Evolutionary conservation across 2,113 vertebrate species (phyloP), one percentile per base, ranked within the genome.

Genomic region (Trogon surrucura): DNA sequence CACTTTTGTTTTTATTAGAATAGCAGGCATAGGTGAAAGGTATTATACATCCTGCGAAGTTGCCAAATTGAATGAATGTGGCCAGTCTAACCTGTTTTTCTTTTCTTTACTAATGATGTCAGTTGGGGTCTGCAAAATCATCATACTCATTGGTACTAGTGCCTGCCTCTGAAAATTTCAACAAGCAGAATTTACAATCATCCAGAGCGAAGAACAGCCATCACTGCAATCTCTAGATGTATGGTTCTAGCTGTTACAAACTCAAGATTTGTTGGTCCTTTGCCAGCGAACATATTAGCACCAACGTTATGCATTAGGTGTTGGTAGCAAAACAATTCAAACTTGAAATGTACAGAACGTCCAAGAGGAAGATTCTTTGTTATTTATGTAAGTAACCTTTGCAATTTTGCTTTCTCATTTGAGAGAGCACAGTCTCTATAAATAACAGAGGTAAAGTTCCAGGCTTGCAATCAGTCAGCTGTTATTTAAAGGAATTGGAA

Each of bases 341-440:
- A 86, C 45, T 83, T 88, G 61, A 94, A 95, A 73, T 54, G 57
- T 77, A 45, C 57, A 83, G 83, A 86, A 87, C 45, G 89, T 91
- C 29, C 22, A 87, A 66, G 18, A 45, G n/a, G 14, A 94, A 61
- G 11, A 62, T 71, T n/a, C 30, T 32, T 65, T 72, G 62, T 92
- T 95, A 73, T 93, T 95, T 96, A 85, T 82, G 41, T 89, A 90
- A 87, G 74, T 90, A 91, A 85, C 21, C 48, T 93, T 90, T 77
- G 44, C 72, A 96, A 72, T 91, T 88, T 93, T 67, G 53, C 51
- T 95, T 80, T 93, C 80, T 71, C 92, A 71, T 93, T 88, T 79
- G 75, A 69, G 54, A 74, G 27, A 61, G 5, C 2, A 2, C 38
- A 38, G n/a, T 72, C 48, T 85, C 74, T 47, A 66, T 93, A 93